Conservation (phyloP, 1,140 invertebrate genomes). For the Cyrtorhinus lividipennis region DNA sequence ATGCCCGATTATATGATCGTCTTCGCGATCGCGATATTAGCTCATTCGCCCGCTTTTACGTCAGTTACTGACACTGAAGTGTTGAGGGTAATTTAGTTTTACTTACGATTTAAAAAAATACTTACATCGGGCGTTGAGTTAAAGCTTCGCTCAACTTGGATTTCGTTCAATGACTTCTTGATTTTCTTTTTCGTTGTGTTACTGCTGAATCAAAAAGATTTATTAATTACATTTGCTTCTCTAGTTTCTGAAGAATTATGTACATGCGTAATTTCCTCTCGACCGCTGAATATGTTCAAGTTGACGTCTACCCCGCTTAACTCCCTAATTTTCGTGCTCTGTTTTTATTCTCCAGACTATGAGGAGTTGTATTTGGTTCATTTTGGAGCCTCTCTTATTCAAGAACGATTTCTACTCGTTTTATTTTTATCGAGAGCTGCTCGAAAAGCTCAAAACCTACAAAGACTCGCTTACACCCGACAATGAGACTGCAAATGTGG, state of each 20-base stretch:
- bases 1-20: constrained; percentile 92
- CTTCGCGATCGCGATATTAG: constrained; percentile 82
- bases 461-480: constrained; percentile 73
- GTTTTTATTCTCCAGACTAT: constrained; percentile 39
- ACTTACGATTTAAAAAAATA: background rate
- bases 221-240: too few relatives aligned
- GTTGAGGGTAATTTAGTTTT: background rate
- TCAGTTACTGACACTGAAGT: constrained; percentile 46
- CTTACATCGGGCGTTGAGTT: too few relatives aligned
- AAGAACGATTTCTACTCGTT: constrained; percentile 90
- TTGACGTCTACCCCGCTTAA: too few relatives aligned
- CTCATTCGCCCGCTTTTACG: constrained; percentile 69
- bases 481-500: constrained; percentile 64
- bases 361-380: constrained; percentile 79
- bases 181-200: too few relatives aligned
- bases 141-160: too few relatives aligned
- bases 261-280: too few relatives aligned
- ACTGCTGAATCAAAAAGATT: too few relatives aligned
- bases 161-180: too few relatives aligned
- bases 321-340: too few relatives aligned
- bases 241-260: too few relatives aligned
- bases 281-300: too few relatives aligned
- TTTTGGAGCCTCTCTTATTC: constrained; percentile 81
- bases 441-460: constrained; percentile 84
- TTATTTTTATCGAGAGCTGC: constrained; percentile 86